Base-by-base conservation (phyloP, 2,888 invertebrate species). In the Dasysyrphus albostriatus region DNA sequence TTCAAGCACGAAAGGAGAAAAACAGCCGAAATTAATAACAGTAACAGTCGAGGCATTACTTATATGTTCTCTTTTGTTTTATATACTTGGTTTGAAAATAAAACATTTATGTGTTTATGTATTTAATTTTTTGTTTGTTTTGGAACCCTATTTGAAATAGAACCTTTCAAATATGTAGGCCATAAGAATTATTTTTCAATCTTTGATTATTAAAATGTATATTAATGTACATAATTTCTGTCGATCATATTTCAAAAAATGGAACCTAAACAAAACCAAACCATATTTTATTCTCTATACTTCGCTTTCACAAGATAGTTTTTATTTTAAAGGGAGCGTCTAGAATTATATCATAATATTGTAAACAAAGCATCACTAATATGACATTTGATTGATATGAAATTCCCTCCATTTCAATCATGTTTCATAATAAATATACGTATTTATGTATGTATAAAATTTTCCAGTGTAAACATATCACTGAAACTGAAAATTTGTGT, bases 361-460 rank as follows among this genome's bases (percentile, higher is more conserved):
- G 69, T 83, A 83, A 83, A 83, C 73, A 83, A 78, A 72, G 56
- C 51, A 70, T 44, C 61, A 49, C 65, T 49, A 72, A 58, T 49
- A 73, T 78, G 83, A 78, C 83, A 78, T 83, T 61, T 83, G 83
- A 83, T 83, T 78, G 83, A 83, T 83, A 56, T 69, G 78, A 49
- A 73, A 47, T 19, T 24, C n/a, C 37, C 16, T 58, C 12, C n/a
- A 16, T 54, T 49, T 54, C 42, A 10, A 19, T 24, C 32, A 29
- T 32, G 32, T 10, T 32, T 5, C 1, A 37, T 34, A 37, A 34
- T 29, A 58, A 37, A n/a, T 39, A 59, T 42, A n/a, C n/a, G n/a
- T n/a, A n/a, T n/a, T n/a, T n/a, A n/a, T n/a, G n/a, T 24, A 24
- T 24, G 24, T 24, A 24, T 24, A 24, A 32, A 47, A 39, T 29